phyloP scores from a whole-genome alignment of 2,888 invertebrate species.

The Prosopocoilus inquinatus region DNA sequence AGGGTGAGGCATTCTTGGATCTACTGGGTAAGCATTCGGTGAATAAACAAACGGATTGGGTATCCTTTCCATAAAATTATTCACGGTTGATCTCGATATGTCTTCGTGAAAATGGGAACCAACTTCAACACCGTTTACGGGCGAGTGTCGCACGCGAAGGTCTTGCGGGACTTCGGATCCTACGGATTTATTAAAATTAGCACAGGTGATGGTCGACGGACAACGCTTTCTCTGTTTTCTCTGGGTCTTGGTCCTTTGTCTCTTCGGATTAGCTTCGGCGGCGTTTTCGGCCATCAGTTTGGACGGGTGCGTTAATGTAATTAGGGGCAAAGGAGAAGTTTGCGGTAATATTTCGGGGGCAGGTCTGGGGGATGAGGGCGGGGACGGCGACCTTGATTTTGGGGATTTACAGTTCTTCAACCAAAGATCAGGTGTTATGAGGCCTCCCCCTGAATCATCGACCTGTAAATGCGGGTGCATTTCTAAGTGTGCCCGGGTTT shows the following conservation, averaged over 20 bases:
- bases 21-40: constrained; percentile 25
- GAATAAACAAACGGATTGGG: constrained; percentile 13
- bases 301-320: constrained; percentile 65
- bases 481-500: constrained; percentile 88
- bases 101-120: constrained; percentile 5
- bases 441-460: constrained; percentile 36
- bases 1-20: constrained; percentile 48
- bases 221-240: constrained; percentile 50
- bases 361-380: constrained; percentile 49
- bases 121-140: constrained; percentile 6
- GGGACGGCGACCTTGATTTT: constrained; percentile 53
- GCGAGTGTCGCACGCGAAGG: constrained; percentile 38
- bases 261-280: constrained; percentile 44
- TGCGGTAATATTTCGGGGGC: constrained; percentile 32
- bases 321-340: constrained; percentile 61
- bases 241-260: constrained; percentile 45
- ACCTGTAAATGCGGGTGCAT: constrained; percentile 72
- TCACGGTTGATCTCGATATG: neutral
- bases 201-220: constrained; percentile 51
- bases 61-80: constrained; percentile 5
- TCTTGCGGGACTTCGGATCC: constrained; percentile 44
- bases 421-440: constrained; percentile 92
- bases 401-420: constrained; percentile 70
- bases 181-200: constrained; percentile 47
- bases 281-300: constrained; percentile 57